These are phyloP conservation scores for Cydia splendana DNA, from an alignment of 1,140 invertebrate species.

Conservation along the genomic window DNA sequence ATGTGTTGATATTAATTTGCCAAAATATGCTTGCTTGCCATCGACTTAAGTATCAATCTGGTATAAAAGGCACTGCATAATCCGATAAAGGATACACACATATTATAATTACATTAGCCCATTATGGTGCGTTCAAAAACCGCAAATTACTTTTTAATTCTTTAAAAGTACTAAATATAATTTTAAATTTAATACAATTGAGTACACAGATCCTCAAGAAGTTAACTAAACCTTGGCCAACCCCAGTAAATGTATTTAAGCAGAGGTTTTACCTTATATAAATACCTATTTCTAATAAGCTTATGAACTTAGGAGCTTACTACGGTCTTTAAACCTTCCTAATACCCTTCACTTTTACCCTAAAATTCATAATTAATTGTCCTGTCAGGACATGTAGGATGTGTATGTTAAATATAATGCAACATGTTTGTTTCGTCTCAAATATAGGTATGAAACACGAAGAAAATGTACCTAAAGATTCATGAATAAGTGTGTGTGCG, in stretches of 20 bases:
- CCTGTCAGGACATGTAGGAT: background rate
- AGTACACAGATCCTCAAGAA: too few species aligned
- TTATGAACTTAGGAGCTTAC: background rate
- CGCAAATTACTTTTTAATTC: too few species aligned
- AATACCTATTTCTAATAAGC: background rate
- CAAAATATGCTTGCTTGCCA: too few species aligned
- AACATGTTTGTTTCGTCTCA: background rate
- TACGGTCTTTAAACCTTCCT: background rate
- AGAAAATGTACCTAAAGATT: background rate
- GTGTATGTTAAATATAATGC: background rate
- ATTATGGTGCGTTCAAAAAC: too few species aligned
- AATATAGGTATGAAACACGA: background rate
- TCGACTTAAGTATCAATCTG: too few species aligned
- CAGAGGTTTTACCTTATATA: background rate
- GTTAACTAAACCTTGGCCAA: background rate
- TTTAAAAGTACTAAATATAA: too few species aligned
- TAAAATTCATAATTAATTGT: background rate
- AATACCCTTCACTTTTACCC: slow-evolving; percentile 3
- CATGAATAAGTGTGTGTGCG: too few species aligned
- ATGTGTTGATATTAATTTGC: too few species aligned
- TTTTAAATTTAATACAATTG: too few species aligned
- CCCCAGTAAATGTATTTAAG: background rate
- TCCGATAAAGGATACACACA: too few species aligned
- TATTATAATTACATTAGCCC: too few species aligned
- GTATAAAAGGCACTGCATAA: too few species aligned